Percentiles rank a stretch among this genome's conserved stretches.
Evolutionary conservation across 1,140 invertebrate species (phyloP).

Genomic region (Mylabris phalerata): DNA sequence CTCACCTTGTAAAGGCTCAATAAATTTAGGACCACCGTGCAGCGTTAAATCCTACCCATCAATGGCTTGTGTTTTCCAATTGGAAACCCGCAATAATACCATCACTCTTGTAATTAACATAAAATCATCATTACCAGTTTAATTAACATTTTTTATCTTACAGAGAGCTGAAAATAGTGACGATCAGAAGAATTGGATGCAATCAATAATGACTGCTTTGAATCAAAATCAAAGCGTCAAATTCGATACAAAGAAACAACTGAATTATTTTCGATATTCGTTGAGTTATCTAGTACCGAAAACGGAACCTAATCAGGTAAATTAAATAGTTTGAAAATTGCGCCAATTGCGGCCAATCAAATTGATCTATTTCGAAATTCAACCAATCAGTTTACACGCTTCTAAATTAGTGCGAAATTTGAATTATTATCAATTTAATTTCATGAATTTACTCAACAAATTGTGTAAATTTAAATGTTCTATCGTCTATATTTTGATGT

Average conservation of each 20-base stretch:
- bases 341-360: neutral
- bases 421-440: no score
- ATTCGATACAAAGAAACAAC: constrained; percentile 15
- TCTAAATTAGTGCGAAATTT: neutral
- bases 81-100: constrained; percentile 45
- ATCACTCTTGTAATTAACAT: constrained; percentile 43
- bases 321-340: neutral
- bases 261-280: constrained; percentile 41
- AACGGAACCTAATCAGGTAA: neutral
- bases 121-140: neutral
- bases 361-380: no score
- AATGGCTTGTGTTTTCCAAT: constrained; percentile 35
- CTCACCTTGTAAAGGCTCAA: constrained; percentile 46
- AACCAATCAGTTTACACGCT: neutral
- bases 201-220: constrained; percentile 40
- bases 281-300: constrained; percentile 29
- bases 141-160: constrained; percentile 17
- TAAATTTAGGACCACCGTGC: constrained; percentile 46
- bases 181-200: constrained; percentile 44
- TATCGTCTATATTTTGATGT: no score
- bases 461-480: no score
- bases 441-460: no score
- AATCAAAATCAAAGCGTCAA: constrained; percentile 29
- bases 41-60: constrained; percentile 38
- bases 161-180: constrained; percentile 40